Evolutionary conservation across 2,888 invertebrate species (phyloP), one percentile per base, ranked within the genome.

Genomic region (Flabesymbios commensalis): DNA sequence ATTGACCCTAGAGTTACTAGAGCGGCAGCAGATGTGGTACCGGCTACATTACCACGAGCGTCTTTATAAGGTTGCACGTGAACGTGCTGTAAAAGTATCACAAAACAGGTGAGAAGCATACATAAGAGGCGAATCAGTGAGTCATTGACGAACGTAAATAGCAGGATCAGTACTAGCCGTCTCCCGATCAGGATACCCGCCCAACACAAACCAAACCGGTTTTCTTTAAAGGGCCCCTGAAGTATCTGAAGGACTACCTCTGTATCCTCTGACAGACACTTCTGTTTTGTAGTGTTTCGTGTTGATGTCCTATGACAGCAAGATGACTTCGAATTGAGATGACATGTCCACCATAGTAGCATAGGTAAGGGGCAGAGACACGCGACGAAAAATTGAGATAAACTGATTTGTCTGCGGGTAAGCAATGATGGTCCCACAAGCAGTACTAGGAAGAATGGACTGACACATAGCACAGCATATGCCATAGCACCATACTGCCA

Each of bases 41-140:
- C 70, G 22, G 70, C 69, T 17, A 67, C 45, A 59, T 70, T 70
- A 19, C 66, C 70, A 4, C 47, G 52, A 4, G 19, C 39, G 58
- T 64, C 61, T 39, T 61, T 65, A 59, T 70, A 70, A n/a, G 70
- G 70, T 49, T 70, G 67, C 45, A 63, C 65, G 57, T 67, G 61
- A 10, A 70, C 67, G 57, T 70, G 70, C 36, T 70, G 69, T 2
- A 70, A 57, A 22, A 70, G 57, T 29, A 70, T 65, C 19, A 65
- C 43, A 51, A 70, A 70, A 51, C 67, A 70, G 24, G 56, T 52
- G 28, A 67, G 61, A 29, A 70, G 62, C 69, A 70, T 70, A 24
- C 59, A 51, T 24, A 70, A 59, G n/a, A 70, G 59, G 10, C 70
- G 63, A 24, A 69, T 52, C 4, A 70, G 65, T n/a, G 58, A 10